Conservation (phyloP, 1,140 invertebrate genomes). For the Hirudo medicinalis region DNA sequence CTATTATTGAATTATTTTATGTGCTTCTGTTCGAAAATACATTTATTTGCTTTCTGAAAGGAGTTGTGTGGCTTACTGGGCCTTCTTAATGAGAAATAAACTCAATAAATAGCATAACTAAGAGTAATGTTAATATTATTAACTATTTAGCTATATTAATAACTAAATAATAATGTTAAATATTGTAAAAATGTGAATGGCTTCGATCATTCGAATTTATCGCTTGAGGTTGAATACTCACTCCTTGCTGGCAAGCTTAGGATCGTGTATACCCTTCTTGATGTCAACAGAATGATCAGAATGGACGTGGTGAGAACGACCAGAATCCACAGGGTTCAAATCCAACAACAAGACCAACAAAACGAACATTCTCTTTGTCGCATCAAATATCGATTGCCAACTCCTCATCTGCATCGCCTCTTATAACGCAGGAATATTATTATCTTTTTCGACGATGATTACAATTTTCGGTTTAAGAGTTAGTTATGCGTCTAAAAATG, state of each 20-base stretch:
- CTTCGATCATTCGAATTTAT: neutral
- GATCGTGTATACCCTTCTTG: neutral
- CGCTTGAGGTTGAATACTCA: neutral
- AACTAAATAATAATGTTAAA: neutral
- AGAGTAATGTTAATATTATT: neutral
- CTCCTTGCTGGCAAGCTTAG: slow-evolving; percentile 3
- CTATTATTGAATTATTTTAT: neutral
- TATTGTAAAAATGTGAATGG: neutral
- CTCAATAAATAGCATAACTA: no score
- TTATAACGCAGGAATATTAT: no score
- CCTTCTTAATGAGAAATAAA: neutral
- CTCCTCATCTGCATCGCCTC: no score
- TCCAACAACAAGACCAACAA: no score
- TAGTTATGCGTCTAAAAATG: no score
- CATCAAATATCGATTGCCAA: no score
- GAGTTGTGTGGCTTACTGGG: neutral
- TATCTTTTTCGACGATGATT: no score
- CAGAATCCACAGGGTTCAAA: no score
- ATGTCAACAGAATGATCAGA: neutral
- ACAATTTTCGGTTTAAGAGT: no score
- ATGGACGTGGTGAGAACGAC: neutral
- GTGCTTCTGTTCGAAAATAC: neutral
- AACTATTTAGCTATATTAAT: no score
- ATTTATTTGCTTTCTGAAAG: neutral
- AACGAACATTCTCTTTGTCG: no score